Evolutionary conservation across 2,797 vertebrate genomes (phyloP).

Genomic region (Naso thynnoides): DNA sequence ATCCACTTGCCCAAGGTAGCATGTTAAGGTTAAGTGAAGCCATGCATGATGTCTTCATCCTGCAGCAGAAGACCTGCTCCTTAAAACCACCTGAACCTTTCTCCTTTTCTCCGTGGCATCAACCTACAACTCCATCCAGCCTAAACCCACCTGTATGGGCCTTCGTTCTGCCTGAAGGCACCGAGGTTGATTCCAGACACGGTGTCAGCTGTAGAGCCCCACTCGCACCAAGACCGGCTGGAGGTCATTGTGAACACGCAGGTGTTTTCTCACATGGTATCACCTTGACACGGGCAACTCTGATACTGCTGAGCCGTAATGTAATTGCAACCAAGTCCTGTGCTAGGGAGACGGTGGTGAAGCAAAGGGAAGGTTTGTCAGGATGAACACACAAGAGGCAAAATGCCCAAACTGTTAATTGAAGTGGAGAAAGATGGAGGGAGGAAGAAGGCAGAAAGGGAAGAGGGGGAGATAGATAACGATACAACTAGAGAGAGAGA

Average conservation of each 20-base stretch:
- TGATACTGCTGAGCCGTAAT: slow-evolving; percentile 43
- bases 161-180: slow-evolving; percentile 39
- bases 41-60: slow-evolving; percentile 48
- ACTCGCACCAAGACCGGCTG: not conserved
- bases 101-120: slow-evolving; percentile 1
- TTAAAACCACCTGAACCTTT: slow-evolving; percentile 36
- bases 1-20: slow-evolving; percentile 51
- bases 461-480: slow-evolving; percentile 12
- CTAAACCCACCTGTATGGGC: slow-evolving; percentile 12
- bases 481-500: not conserved
- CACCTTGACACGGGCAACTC: slow-evolving; percentile 56
- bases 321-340: slow-evolving; percentile 54
- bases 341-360: slow-evolving; percentile 40
- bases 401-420: slow-evolving; percentile 60
- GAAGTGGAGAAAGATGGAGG: slow-evolving; percentile 50
- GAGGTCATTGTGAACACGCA: slow-evolving; percentile 50
- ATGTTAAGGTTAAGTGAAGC: slow-evolving; percentile 63
- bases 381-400: slow-evolving; percentile 42
- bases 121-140: slow-evolving; percentile 36
- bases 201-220: slow-evolving; percentile 24
- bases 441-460: slow-evolving; percentile 19
- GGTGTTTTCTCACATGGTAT: slow-evolving; percentile 62
- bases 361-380: slow-evolving; percentile 42
- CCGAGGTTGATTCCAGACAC: slow-evolving; percentile 43
- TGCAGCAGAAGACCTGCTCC: slow-evolving; percentile 26